Base-by-base conservation (phyloP, 1,140 invertebrate species). In the Zaprionus tsacasi region DNA sequence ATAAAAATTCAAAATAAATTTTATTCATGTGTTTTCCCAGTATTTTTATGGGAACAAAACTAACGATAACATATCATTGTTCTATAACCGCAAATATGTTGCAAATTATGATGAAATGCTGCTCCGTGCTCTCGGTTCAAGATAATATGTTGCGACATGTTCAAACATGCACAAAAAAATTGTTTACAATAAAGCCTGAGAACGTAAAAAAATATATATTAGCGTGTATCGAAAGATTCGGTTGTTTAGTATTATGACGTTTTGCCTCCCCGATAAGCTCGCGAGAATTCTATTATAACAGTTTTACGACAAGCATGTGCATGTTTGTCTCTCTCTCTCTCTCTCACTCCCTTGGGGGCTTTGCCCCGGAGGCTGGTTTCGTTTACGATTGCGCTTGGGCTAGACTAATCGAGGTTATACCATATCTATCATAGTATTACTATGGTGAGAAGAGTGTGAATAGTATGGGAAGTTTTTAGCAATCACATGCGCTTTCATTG, bases 151-250 rank as follows among this genome's bases (percentile, higher is more conserved):
- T 27, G 8, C 36, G 27, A 58, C 63, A 66, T 66, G 52, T 48
- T 25, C 36, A 27, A 73, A 61, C 64, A 61, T 73, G 65, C 38
- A 60, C 52, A 59, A 30, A 21, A 45, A 59, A 30, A 21, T 33
- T 40, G 21, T 35, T 13, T 30, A 55, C 33, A 52, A 65, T 76
- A 71, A 76, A 71, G 68, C 59, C 59, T 76, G 71, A 74, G 71
- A 76, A 76, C 67, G 48, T 48, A 43, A 21, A 21, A 21, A 21
- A 21, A 21, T 21, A 21, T 21, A 2, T 21, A 21, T 21, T 11
- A 35, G 40, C 59, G n/a, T 67, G n/a, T 67, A 70, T 70, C 59
- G 55, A 58, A 71, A 71, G 55, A 56, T 73, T 68, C 54, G 60
- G 54, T 59, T 35, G 35, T 3, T 0, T 30, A 30, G 3, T 60